Conservation (phyloP, 2,888 invertebrate species). For the Lepetodrilus schrolli region DNA sequence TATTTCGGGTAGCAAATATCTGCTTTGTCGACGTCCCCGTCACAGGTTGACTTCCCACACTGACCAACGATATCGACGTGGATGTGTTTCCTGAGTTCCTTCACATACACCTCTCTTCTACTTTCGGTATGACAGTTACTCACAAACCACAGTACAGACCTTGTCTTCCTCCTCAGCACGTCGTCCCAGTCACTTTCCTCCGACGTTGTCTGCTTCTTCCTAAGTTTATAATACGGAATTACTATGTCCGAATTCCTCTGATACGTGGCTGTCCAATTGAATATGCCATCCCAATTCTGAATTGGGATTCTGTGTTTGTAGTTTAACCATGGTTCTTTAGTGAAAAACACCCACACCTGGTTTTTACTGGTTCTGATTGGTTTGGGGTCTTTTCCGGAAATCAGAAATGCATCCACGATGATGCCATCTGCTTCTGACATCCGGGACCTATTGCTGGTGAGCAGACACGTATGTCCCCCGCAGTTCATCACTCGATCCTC, state of each 20-base stretch:
- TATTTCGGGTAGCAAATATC: constrained; percentile 31
- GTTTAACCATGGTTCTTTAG: background rate
- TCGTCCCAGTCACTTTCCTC: constrained; percentile 33
- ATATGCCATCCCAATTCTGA: constrained; percentile 31
- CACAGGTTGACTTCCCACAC: background rate
- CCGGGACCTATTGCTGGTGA: background rate
- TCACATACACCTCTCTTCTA: constrained; percentile 38
- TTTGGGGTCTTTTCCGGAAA: background rate
- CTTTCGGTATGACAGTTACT: constrained; percentile 43
- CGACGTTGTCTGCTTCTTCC: background rate
- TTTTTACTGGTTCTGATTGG: background rate
- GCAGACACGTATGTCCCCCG: background rate
- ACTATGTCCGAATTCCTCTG: constrained; percentile 50
- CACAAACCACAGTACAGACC: constrained; percentile 44
- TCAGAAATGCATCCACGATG: constrained; percentile 10
- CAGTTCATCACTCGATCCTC: background rate
- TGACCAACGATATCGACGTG: constrained; percentile 34
- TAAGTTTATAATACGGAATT: constrained; percentile 40
- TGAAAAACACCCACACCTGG: constrained; percentile 1
- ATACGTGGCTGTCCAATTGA: constrained; percentile 58
- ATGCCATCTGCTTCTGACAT: background rate
- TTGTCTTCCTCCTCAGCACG: constrained; percentile 37
- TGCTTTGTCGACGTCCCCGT: background rate
- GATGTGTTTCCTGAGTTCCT: constrained; percentile 37
- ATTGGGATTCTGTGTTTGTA: background rate